Evolutionary conservation across 2,888 invertebrate species (phyloP).

Genomic region (Andrena haemorrhoa): DNA sequence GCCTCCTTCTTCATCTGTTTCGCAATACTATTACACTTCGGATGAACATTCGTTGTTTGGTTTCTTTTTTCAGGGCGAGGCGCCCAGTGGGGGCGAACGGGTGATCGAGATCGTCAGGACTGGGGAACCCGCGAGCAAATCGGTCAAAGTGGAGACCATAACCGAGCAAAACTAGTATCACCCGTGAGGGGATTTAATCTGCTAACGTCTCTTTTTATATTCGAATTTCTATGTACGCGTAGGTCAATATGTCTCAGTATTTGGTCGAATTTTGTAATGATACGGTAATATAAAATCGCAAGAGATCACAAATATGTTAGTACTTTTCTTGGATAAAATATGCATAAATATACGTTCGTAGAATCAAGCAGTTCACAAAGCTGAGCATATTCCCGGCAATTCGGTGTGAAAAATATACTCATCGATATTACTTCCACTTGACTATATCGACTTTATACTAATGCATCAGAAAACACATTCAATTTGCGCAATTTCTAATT

Average conservation of each 20-base stretch:
- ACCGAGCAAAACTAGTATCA: slow-evolving; percentile 32
- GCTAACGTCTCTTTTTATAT: slow-evolving; percentile 17
- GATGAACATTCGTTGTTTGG: background rate
- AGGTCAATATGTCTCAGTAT: background rate
- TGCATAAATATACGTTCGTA: background rate
- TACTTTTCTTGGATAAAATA: background rate
- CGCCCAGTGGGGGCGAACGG: slow-evolving; percentile 74
- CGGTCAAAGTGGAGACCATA: slow-evolving; percentile 64
- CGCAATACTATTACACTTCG: background rate
- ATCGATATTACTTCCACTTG: slow-evolving; percentile 20
- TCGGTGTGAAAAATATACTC: background rate
- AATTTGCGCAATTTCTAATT: background rate
- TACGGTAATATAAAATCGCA: background rate
- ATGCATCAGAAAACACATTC: background rate
- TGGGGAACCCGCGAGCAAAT: slow-evolving; percentile 77
- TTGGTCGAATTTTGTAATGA: slow-evolving; percentile 19
- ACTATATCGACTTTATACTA: background rate
- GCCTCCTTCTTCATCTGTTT: slow-evolving; percentile 28
- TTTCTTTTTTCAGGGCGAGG: slow-evolving; percentile 69
- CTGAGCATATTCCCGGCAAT: background rate
- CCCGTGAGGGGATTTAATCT: background rate
- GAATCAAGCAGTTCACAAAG: background rate
- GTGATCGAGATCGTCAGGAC: slow-evolving; percentile 80
- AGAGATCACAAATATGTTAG: background rate
- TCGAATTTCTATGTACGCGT: background rate